Evolutionary conservation across 2,797 vertebrate species (phyloP), one percentile per base, ranked within the genome.

Genomic region (Siniperca scherzeri): DNA sequence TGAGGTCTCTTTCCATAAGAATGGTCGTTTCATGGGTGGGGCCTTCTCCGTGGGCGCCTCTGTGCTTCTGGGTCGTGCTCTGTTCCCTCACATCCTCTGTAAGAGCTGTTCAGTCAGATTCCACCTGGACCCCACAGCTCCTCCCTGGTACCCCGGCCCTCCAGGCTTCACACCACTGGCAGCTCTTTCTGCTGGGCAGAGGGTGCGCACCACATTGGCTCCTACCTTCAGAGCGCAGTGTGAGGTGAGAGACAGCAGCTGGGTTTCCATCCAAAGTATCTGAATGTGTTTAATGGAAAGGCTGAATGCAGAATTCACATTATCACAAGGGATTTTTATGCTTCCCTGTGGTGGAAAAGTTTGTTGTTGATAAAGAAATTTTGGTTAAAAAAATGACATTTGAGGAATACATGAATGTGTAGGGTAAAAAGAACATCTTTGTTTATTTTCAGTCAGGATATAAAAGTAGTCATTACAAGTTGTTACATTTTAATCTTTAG

Each of bases 71-170:
- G 95, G 95, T 3, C 88, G 70, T 0, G 91, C 95, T 7, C 93
- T 98, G 68, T 94, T 97, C 83, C 98, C 98, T 55, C 97, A 98
- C 1, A 78, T 98, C 42, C 93, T 98, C 80, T 98, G 97, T 90
- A 97, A 95, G 84, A 97, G 95, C 89, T 97, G 96, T 79, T 95
- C 90, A 0, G 91, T 98, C 62, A 93, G 94, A 46, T 81, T 98
- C 57, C 96, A 97, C 77, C 95, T 98, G 66, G 96, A 97, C 67
- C 94, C 96, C 52, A 86, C 91, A 9, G 90, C 94, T 44, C 90
- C 94, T 64, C 93, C 95, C 1, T 98, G 97, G 95, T 96, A 96
- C 87, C 93, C 94, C 0, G 44, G 89, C 5, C 96, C 96, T 3
- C 83, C 89, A 56, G 96, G 93, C 10, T 97, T 95, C 74, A 91